Evolutionary conservation across 2,113 vertebrate genomes (phyloP).

Genomic region (Antennarius striatus): DNA sequence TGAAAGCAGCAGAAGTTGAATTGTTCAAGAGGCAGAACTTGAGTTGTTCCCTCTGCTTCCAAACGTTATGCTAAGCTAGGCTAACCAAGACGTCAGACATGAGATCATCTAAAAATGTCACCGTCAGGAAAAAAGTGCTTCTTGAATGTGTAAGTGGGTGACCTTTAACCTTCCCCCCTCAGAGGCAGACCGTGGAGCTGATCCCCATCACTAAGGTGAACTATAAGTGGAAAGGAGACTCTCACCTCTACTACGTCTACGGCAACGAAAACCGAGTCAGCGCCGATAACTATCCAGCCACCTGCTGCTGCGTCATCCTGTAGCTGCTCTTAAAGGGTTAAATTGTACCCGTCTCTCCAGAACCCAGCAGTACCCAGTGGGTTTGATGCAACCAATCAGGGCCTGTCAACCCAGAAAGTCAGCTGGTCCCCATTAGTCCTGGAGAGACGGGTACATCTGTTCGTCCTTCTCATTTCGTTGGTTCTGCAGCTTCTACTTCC

Average conservation of each 20-base stretch:
- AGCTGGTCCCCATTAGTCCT: neutral
- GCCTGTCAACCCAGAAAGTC: too few relatives aligned
- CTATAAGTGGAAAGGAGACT: conserved; percentile 79
- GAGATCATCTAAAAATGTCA: neutral
- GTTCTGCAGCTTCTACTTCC: too few relatives aligned
- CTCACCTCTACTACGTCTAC: conserved; percentile 73
- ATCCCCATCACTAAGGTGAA: conserved; percentile 81
- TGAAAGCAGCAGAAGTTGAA: too few relatives aligned
- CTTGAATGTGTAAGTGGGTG: neutral
- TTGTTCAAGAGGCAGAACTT: too few relatives aligned
- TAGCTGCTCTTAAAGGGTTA: conserved; percentile 13
- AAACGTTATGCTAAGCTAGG: neutral
- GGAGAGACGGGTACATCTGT: neutral
- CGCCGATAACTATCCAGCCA: conserved; percentile 75
- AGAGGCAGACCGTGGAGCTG: conserved; percentile 83
- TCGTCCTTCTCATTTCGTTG: neutral
- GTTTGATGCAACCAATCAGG: too few relatives aligned
- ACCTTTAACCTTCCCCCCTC: conserved; percentile 5
- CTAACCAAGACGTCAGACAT: neutral
- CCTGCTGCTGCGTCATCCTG: conserved; percentile 78
- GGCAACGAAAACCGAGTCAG: conserved; percentile 79
- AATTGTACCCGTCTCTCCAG: neutral
- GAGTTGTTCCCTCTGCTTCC: too few relatives aligned
- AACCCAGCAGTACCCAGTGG: neutral
- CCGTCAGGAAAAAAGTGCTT: neutral